Evolutionary conservation across 2,888 invertebrate genomes (phyloP).

Genomic region (Idaea straminata): DNA sequence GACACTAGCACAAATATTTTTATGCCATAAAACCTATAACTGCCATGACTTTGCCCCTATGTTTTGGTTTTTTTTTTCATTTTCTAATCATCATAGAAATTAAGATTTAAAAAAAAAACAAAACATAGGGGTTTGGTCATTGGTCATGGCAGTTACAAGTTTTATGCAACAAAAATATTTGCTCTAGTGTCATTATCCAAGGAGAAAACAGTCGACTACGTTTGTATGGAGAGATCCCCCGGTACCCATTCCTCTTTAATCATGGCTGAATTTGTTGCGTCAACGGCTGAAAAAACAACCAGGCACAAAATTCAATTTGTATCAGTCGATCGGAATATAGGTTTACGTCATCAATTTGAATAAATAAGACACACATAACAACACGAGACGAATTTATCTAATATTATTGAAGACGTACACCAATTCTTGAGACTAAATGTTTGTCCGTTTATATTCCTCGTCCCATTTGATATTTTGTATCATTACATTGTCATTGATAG

Average conservation of each 20-base stretch:
- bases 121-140: too few relatives aligned
- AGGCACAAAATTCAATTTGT: conserved; percentile 45
- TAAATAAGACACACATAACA: conserved; percentile 13
- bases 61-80: too few relatives aligned
- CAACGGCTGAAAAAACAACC: conserved; percentile 29
- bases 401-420: conserved; percentile 24
- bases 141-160: too few relatives aligned
- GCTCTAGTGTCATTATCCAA: too few relatives aligned
- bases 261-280: conserved; percentile 16
- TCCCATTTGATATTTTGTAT: conserved; percentile 43
- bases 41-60: too few relatives aligned
- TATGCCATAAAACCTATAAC: too few relatives aligned
- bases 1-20: too few relatives aligned
- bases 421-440: conserved; percentile 45
- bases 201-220: too few relatives aligned
- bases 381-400: conserved; percentile 14
- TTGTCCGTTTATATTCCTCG: conserved; percentile 50
- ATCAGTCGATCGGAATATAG: conserved; percentile 48
- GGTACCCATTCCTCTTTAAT: not conserved
- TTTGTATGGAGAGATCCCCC: too few relatives aligned
- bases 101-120: too few relatives aligned
- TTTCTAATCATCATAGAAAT: too few relatives aligned
- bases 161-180: too few relatives aligned
- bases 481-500: conserved; percentile 53
- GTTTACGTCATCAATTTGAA: conserved; percentile 33